A percentile compares a stretch with the other conserved stretches of the same genome.
Conservation (phyloP, 2,797 vertebrate genomes). For the Morus bassanus region DNA sequence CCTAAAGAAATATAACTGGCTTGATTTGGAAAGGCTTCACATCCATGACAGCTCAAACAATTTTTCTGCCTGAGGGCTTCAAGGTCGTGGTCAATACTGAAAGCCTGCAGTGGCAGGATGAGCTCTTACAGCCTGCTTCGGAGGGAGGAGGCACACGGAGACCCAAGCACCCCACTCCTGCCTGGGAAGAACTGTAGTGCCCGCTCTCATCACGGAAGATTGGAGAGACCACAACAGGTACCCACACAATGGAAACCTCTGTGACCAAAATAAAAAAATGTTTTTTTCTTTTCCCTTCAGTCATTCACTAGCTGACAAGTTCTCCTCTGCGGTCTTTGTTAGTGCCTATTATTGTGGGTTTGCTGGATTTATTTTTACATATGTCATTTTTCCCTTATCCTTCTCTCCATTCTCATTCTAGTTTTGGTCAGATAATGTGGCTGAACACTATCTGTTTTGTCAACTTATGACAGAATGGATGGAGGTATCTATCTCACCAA, state of each 20-base stretch:
- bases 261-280: not conserved
- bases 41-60: not conserved
- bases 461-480: not conserved
- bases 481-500: not conserved
- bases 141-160: not conserved
- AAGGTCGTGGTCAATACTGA: not conserved
- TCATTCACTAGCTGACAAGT: not conserved
- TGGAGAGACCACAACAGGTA: not conserved
- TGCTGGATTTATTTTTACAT: not conserved
- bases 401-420: not conserved
- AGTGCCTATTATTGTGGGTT: not conserved
- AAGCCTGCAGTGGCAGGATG: not conserved
- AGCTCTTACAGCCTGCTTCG: not conserved
- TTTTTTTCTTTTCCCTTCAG: not conserved
- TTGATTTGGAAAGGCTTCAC: not conserved
- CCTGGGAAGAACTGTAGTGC: not conserved
- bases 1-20: not conserved
- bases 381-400: not conserved
- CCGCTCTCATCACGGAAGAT: not conserved
- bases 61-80: not conserved
- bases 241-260: not conserved
- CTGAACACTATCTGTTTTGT: not conserved
- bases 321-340: not conserved
- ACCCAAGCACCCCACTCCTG: not conserved
- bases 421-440: not conserved